Evolutionary conservation across 2,113 vertebrate genomes (phyloP), one percentile per base, ranked within the genome.

Genomic region (Morone chrysops): DNA sequence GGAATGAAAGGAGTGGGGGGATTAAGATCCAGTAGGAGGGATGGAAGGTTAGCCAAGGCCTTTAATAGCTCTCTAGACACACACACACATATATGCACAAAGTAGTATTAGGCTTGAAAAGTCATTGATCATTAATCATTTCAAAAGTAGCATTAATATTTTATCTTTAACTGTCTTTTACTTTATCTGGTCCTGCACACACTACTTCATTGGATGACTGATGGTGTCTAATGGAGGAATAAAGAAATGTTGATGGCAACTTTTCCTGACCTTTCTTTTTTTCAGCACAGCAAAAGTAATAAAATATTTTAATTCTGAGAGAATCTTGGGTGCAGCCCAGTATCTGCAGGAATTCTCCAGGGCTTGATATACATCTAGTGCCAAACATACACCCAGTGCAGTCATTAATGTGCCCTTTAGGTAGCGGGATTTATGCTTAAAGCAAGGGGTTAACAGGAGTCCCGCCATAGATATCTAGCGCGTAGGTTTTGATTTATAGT

Each of bases 21-120:
- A 12, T 43, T 22, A 31, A 53, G 41, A 68, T 63, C 22, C 57
- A 51, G 76, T 47, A 36, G 22, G 45, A 62, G 57, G 31, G 57
- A 63, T 50, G 67, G 75, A 53, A 60, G 74, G 75, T 76, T 75
- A 53, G 75, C 78, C 50, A 84, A 57, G 48, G 56, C 50, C 45
- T 65, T 76, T 66, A 59, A 79, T 73, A 60, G 25, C 70, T 80
- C 53, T 74, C 25, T 14, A 22, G 38, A 65, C 20, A 53, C 38
- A 66, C 41, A 66, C 41, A 43, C 8, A 41, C 38, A 43, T 17
- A 70, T 20, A 57, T 5, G 5, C 59, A 57, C 50, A n/a, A 38
- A 59, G 22, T 61, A 71, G 41, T 18, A 4, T 18, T 12, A 43
- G 40, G 65, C 59, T 41, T 4, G 13, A 62, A 14, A 45, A 43